A percentile compares a stretch with the other conserved stretches of the same genome.
Conservation (phyloP, 2,113 vertebrate species). For the Chaenocephalus aceratus region DNA sequence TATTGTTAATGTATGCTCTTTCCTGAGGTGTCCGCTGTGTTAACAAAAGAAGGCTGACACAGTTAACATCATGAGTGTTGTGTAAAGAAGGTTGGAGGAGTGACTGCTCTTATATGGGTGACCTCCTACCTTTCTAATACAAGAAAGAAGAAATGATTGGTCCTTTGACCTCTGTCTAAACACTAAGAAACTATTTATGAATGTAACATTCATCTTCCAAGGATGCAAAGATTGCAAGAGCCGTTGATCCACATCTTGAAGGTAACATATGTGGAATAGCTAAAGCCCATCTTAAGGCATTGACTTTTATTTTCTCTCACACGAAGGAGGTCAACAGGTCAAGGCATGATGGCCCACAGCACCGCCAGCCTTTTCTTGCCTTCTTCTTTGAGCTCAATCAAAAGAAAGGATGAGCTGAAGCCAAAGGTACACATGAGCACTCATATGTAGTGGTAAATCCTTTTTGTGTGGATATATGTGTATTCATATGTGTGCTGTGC, state of each 20-base stretch:
- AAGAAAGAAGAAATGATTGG: slow-evolving; percentile 40
- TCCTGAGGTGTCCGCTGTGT: slow-evolving; percentile 10
- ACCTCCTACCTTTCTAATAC: slow-evolving; percentile 47
- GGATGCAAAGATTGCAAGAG: slow-evolving; percentile 49
- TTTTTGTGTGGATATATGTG: slow-evolving; percentile 40
- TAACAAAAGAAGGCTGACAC: slow-evolving; percentile 25
- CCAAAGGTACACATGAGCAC: slow-evolving; percentile 31
- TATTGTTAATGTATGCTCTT: neutral
- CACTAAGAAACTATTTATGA: slow-evolving; percentile 30
- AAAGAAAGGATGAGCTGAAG: slow-evolving; percentile 40
- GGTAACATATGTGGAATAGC: slow-evolving; percentile 42
- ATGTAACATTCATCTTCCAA: slow-evolving; percentile 59
- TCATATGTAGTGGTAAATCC: slow-evolving; percentile 39
- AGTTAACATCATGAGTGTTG: slow-evolving; percentile 17
- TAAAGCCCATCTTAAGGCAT: slow-evolving; percentile 33
- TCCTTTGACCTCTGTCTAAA: slow-evolving; percentile 36
- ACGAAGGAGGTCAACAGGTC: slow-evolving; percentile 45
- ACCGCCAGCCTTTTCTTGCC: slow-evolving; percentile 34
- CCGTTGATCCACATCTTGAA: slow-evolving; percentile 46
- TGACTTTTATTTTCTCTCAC: slow-evolving; percentile 30
- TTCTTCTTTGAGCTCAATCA: slow-evolving; percentile 50
- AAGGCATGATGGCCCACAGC: slow-evolving; percentile 40
- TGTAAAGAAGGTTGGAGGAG: slow-evolving; percentile 26
- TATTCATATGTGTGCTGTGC: slow-evolving; percentile 11
- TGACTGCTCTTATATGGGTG: slow-evolving; percentile 58